Percentiles rank a stretch among this genome's conserved stretches.
These are phyloP conservation scores for Andrena flavipes DNA, from an alignment of 2,888 invertebrate genomes.

Conservation along the genomic window DNA sequence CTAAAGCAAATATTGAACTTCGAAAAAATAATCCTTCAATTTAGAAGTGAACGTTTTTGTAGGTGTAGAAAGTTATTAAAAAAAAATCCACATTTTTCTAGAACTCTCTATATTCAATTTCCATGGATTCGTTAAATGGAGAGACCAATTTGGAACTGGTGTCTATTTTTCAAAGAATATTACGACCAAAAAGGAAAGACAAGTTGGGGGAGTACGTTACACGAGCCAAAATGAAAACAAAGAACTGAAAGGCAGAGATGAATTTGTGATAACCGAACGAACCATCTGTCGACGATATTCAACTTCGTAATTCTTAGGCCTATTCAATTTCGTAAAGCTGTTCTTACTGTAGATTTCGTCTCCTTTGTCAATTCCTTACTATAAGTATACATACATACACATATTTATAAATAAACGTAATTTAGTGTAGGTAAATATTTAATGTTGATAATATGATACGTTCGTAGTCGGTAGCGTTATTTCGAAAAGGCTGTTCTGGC, in stretches of 20 bases:
- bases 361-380: slow-evolving; percentile 39
- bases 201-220: not conserved
- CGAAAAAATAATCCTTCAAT: too few species aligned
- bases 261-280: slow-evolving; percentile 64
- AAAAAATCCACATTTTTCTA: too few species aligned
- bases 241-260: slow-evolving; percentile 37
- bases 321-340: slow-evolving; percentile 36
- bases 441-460: slow-evolving; percentile 23
- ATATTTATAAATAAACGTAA: slow-evolving; percentile 37
- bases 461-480: slow-evolving; percentile 18
- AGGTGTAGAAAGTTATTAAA: too few species aligned
- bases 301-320: slow-evolving; percentile 41
- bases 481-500: slow-evolving; percentile 8
- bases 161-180: too few species aligned
- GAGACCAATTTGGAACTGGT: not conserved
- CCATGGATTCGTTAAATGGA: too few species aligned
- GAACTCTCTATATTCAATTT: too few species aligned
- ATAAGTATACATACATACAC: slow-evolving; percentile 32
- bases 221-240: not conserved
- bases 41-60: too few species aligned
- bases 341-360: slow-evolving; percentile 42
- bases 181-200: not conserved
- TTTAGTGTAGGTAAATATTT: slow-evolving; percentile 46
- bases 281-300: slow-evolving; percentile 34
- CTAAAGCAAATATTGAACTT: too few species aligned